phyloP scores from a whole-genome alignment of 2,113 vertebrate genomes.

The Peromyscus californicus region DNA sequence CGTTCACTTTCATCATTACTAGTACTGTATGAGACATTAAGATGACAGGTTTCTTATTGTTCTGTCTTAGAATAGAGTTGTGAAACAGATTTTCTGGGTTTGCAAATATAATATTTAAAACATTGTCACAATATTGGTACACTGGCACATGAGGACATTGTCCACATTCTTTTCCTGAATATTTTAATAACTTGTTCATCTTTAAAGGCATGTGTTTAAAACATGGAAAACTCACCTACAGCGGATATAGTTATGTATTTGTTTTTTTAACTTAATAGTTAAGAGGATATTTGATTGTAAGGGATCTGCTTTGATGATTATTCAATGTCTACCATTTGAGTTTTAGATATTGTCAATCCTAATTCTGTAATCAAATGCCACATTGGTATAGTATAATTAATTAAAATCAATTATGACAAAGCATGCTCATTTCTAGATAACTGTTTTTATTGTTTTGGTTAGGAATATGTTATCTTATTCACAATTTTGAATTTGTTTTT shows the following conservation, averaged over 20 bases:
- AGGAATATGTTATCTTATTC: neutral
- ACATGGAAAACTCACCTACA: neutral
- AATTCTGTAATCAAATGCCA: neutral
- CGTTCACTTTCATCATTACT: neutral
- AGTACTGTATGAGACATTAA: neutral
- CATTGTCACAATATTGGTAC: neutral
- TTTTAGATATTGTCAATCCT: neutral
- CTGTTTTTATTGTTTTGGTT: neutral
- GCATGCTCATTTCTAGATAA: neutral
- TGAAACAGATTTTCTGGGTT: neutral
- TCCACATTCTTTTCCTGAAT: neutral
- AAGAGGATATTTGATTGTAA: neutral
- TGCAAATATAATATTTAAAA: neutral
- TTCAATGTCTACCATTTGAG: neutral
- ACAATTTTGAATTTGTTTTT: neutral
- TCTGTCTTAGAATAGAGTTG: neutral
- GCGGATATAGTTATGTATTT: neutral
- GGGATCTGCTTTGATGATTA: neutral
- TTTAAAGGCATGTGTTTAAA: neutral
- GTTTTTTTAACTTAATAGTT: neutral
- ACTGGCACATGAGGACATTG: neutral
- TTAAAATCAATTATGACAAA: neutral
- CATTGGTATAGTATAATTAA: conserved; percentile 11
- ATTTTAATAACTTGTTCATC: neutral
- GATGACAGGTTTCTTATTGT: neutral